These are phyloP conservation scores for Cavia aperea DNA, from an alignment of 2,113 vertebrate species.

Conservation along the genomic window DNA sequence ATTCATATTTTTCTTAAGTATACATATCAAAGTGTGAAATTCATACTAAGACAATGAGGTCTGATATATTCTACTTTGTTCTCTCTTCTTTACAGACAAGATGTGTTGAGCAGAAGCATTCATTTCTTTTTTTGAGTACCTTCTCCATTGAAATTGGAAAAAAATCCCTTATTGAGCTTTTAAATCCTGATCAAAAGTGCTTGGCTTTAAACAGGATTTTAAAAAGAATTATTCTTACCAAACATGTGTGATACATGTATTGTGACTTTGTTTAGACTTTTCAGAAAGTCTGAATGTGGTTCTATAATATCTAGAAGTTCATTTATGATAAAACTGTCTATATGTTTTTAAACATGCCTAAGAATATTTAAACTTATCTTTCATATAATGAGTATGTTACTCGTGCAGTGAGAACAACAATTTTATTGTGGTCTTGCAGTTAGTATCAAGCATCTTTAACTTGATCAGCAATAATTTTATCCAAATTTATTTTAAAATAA, in stretches of 20 bases:
- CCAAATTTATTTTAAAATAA: not conserved
- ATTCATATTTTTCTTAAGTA: not conserved
- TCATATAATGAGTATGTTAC: not conserved
- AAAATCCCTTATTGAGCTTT: not conserved
- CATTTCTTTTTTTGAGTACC: constrained; percentile 25
- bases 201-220: constrained; percentile 61
- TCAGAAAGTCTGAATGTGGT: not conserved
- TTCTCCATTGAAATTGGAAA: constrained; percentile 12
- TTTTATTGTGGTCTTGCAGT: not conserved
- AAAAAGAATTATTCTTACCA: constrained; percentile 66
- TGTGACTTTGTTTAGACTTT: not conserved
- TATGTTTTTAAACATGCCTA: not conserved
- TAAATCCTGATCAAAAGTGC: constrained; percentile 59
- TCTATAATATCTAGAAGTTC: not conserved
- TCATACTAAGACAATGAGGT: not conserved
- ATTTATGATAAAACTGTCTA: not conserved
- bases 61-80: not conserved
- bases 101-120: constrained; percentile 53
- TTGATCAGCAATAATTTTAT: not conserved
- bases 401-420: not conserved
- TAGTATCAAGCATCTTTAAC: not conserved
- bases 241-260: accelerated
- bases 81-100: not conserved
- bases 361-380: not conserved
- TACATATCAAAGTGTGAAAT: not conserved